Evolutionary conservation across 2,888 invertebrate species (phyloP).

Genomic region (Zygaena filipendulae): DNA sequence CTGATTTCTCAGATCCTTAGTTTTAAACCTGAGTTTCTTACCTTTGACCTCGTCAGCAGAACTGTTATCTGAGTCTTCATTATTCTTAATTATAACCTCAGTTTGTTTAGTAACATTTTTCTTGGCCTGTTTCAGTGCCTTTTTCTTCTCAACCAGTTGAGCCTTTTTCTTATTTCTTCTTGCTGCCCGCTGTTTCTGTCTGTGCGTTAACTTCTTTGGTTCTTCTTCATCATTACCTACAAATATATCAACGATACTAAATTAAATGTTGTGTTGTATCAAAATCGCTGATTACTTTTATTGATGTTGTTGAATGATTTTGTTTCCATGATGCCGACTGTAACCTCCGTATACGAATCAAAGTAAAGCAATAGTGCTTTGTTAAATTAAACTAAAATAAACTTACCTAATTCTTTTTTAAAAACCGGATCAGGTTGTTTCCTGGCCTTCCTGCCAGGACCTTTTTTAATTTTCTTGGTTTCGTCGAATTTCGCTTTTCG

Average conservation of each 20-base stretch:
- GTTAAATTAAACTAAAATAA: too few relatives aligned
- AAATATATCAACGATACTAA: too few relatives aligned
- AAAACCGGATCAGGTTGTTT: constrained; percentile 87
- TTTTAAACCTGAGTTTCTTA: too few relatives aligned
- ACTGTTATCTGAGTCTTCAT: constrained; percentile 24
- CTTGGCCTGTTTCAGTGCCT: constrained; percentile 45
- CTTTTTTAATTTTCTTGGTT: constrained; percentile 76
- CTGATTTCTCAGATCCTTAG: too few relatives aligned
- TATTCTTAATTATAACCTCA: constrained; percentile 30
- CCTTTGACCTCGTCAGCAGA: constrained; percentile 39
- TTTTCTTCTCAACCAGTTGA: constrained; percentile 48
- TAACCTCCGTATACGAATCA: too few relatives aligned
- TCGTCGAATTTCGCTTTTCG: constrained; percentile 85
- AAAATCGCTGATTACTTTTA: too few relatives aligned
- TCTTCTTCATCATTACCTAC: constrained; percentile 61
- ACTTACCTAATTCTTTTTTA: constrained; percentile 64
- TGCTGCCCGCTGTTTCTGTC: constrained; percentile 75
- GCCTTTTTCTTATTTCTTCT: constrained; percentile 69
- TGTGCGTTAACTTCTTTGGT: constrained; percentile 71
- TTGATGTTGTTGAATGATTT: too few relatives aligned
- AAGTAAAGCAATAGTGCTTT: too few relatives aligned
- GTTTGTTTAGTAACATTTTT: constrained; percentile 41
- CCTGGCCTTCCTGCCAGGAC: constrained; percentile 87
- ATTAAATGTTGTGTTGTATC: too few relatives aligned
- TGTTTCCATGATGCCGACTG: too few relatives aligned